Evolutionary conservation across 2,113 vertebrate genomes (phyloP), one percentile per base, ranked within the genome.

Genomic region (Lethenteron camtschaticum): DNA sequence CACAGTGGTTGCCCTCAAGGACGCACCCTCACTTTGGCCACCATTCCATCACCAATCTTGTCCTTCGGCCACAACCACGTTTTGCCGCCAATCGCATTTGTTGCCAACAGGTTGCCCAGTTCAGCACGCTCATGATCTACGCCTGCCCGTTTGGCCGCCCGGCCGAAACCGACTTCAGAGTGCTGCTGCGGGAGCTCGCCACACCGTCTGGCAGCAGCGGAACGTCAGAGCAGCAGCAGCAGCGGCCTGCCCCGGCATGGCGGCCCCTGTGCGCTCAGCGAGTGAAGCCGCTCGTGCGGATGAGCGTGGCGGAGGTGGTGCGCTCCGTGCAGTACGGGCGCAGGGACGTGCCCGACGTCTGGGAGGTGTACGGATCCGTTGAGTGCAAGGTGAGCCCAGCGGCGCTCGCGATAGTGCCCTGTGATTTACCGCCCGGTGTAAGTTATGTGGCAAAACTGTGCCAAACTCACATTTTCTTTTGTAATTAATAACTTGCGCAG

Each of bases 291-390:
- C 81, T 84, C n/a, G 85, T 95, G 24, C 86, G 79, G 1, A 77
- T 89, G 63, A 80, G 80, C 18, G 79, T 96, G 73, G 78, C 75
- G 4, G 90, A 96, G 80, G 87, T 84, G 9, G 86, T 95, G 69
- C 85, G 83, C 70, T 91, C 86, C 55, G 86, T 88, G 84, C 90
- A 95, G 70, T 92, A 91, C 58, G 85, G 82, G 73, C 84, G 84
- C 74, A 81, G 68, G 13, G 85, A 82, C 70, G 76, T 79, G 70
- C 83, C 84, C 71, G 89, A 94, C 74, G 77, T 77, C 2, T 96
- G 89, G 89, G 90, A 92, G 70, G 88, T 96, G 16, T 86, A 82
- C 24, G 90, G 90, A 75, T 77, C 81, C 56, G 85, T 96, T 18
- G 85, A 81, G 70, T 95, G 89, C 79, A 96, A 92, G 85, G 88